phyloP scores from a whole-genome alignment of 2,113 vertebrate species.

The Dicrurus megarhynchus region DNA sequence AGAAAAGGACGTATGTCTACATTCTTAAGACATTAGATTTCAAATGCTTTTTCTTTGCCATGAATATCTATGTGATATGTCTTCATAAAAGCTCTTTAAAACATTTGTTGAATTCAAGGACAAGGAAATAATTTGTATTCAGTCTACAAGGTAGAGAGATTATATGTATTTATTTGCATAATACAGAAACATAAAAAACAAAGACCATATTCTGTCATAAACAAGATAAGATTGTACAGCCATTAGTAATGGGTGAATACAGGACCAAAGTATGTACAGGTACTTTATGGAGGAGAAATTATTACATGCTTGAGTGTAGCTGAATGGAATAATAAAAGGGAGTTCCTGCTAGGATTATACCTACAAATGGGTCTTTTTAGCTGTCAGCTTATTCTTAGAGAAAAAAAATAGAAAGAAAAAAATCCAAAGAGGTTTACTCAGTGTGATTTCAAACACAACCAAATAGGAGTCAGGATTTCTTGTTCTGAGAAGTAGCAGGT shows the following conservation, averaged over 20 bases:
- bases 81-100: neutral
- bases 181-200: neutral
- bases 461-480: neutral
- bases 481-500: neutral
- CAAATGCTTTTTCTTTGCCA: neutral
- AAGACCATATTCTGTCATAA: neutral
- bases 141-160: neutral
- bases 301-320: neutral
- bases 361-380: neutral
- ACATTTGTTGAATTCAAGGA: neutral
- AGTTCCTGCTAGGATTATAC: neutral
- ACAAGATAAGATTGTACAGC: neutral
- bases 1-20: neutral
- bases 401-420: neutral
- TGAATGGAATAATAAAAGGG: neutral
- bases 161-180: conserved; percentile 25
- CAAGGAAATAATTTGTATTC: neutral
- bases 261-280: neutral
- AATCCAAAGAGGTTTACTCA: neutral
- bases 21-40: neutral
- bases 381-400: neutral
- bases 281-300: neutral
- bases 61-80: neutral
- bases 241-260: conserved; percentile 10
- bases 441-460: rapidly evolving